A percentile compares a stretch with the other conserved stretches of the same genome.
These are phyloP conservation scores for Rhyacophila evoluta DNA, from an alignment of 2,888 invertebrate genomes.

Conservation along the genomic window DNA sequence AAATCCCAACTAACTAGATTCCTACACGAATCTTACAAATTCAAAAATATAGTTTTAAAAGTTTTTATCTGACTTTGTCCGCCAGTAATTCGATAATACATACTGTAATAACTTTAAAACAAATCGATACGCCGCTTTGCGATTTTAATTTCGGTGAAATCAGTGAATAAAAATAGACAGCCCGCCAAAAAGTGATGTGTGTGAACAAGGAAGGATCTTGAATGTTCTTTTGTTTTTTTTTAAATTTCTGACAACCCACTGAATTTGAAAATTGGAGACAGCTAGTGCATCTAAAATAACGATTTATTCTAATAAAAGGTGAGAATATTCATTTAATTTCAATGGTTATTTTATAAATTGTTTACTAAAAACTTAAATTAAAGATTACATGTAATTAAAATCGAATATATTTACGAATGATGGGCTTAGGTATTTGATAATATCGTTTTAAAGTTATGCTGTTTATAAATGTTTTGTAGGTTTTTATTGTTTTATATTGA, in stretches of 20 bases:
- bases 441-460: too few relatives aligned
- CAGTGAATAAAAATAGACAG: not conserved
- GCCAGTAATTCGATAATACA: too few relatives aligned
- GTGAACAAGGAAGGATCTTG: not conserved
- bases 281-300: too few relatives aligned
- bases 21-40: not conserved
- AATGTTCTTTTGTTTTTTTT: not conserved
- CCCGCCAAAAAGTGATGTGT: constrained; percentile 19
- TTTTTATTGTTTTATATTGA: not conserved
- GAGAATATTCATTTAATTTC: too few relatives aligned
- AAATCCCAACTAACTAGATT: not conserved
- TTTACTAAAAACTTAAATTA: too few relatives aligned
- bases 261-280: too few relatives aligned
- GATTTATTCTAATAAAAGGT: too few relatives aligned
- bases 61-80: not conserved
- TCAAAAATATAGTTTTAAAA: not conserved
- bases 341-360: too few relatives aligned
- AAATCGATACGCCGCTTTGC: not conserved
- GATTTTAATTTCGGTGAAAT: not conserved
- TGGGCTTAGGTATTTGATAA: too few relatives aligned
- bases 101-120: not conserved
- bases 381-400: too few relatives aligned
- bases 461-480: not conserved
- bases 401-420: too few relatives aligned
- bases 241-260: too few relatives aligned